Evolutionary conservation across 92 coral and sea anemone species (phyloP).

Genomic region (Hydrozoanthus gracilis): DNA sequence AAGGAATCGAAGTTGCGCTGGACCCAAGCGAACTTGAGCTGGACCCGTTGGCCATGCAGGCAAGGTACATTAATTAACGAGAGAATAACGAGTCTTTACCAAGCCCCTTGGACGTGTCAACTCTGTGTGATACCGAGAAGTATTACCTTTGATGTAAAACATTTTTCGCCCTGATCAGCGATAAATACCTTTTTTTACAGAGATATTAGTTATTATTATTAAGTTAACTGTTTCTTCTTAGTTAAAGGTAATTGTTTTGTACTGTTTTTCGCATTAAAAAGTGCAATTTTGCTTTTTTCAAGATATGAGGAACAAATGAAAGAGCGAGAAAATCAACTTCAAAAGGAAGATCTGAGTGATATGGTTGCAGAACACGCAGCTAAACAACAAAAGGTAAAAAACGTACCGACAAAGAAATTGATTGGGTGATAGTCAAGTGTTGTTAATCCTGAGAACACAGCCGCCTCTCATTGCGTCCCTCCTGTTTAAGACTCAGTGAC

Average conservation of each 20-base stretch:
- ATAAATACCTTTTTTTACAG: too few relatives aligned
- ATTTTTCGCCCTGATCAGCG: too few relatives aligned
- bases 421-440: neutral
- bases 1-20: slow-evolving; percentile 96
- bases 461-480: neutral
- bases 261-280: neutral
- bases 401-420: neutral
- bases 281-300: neutral
- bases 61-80: slow-evolving; percentile 71
- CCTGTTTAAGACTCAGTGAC: too few relatives aligned
- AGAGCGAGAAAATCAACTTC: slow-evolving; percentile 90
- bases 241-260: neutral
- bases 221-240: neutral
- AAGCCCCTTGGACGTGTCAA: too few relatives aligned
- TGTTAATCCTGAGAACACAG: neutral
- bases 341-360: slow-evolving; percentile 97
- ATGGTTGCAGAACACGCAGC: slow-evolving; percentile 99
- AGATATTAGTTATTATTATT: neutral
- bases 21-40: slow-evolving; percentile 99
- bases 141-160: too few relatives aligned
- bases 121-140: too few relatives aligned
- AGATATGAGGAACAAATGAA: slow-evolving; percentile 96
- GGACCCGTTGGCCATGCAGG: slow-evolving; percentile 99
- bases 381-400: slow-evolving; percentile 76
- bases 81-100: too few relatives aligned